Percentiles rank a stretch among this genome's conserved stretches.
phyloP scores from a whole-genome alignment of 2,113 vertebrate genomes.

The Xiphias gladius region DNA sequence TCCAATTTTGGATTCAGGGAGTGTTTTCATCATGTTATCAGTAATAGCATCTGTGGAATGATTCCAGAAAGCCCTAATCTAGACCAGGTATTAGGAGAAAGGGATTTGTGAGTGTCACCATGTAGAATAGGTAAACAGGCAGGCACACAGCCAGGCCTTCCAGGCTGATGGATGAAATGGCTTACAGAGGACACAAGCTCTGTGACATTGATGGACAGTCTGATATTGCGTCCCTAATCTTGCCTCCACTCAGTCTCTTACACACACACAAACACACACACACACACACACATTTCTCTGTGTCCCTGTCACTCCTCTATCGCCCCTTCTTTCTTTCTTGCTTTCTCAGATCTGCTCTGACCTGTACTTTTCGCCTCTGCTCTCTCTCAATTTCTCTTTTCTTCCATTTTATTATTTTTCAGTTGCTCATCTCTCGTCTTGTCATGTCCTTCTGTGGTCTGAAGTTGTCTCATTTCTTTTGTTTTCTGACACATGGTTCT shows the following conservation, averaged over 20 bases:
- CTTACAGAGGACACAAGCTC: constrained; percentile 74
- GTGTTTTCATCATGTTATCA: constrained; percentile 1
- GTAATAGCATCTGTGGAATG: not conserved
- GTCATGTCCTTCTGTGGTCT: constrained; percentile 25
- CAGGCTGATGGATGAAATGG: constrained; percentile 76
- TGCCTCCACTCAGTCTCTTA: constrained; percentile 48
- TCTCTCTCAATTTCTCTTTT: constrained; percentile 21
- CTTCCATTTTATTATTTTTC: constrained; percentile 24
- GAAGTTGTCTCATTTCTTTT: constrained; percentile 21
- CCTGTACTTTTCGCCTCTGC: constrained; percentile 31
- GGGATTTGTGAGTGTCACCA: constrained; percentile 38
- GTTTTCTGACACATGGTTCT: constrained; percentile 39
- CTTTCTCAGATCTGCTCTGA: constrained; percentile 43
- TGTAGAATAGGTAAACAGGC: constrained; percentile 64
- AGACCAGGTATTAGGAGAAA: constrained; percentile 27
- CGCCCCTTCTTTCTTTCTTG: constrained; percentile 19
- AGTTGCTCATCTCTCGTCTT: constrained; percentile 31
- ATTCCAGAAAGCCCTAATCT: constrained; percentile 34
- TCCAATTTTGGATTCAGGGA: not conserved
- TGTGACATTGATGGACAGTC: constrained; percentile 82
- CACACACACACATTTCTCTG: constrained; percentile 8
- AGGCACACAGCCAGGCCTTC: constrained; percentile 42
- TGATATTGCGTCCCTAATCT: constrained; percentile 80
- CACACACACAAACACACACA: constrained; percentile 6
- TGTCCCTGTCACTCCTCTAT: constrained; percentile 36